Conservation (phyloP, 2,888 invertebrate genomes). For the Tricholauxania praeusta region DNA sequence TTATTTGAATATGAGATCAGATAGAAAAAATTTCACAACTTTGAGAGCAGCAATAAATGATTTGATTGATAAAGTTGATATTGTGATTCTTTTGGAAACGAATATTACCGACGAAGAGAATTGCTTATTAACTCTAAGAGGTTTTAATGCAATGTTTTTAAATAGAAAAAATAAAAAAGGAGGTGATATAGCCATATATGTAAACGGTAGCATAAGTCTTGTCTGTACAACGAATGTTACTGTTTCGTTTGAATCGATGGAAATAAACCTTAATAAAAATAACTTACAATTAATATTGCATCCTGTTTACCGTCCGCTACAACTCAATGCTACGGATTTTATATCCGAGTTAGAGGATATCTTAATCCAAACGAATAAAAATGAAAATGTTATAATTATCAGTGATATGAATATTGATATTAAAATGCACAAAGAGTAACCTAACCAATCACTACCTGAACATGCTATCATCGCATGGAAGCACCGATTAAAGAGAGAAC, state of each 20-base stretch:
- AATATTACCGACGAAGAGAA: too few relatives aligned
- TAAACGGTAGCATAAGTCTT: background rate
- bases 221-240: background rate
- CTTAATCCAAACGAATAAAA: background rate
- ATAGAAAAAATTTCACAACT: too few relatives aligned
- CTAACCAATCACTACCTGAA: background rate
- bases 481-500: too few relatives aligned
- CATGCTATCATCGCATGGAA: too few relatives aligned
- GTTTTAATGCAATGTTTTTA: too few relatives aligned
- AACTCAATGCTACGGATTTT: background rate
- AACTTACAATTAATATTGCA: background rate
- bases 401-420: background rate
- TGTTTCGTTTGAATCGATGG: background rate
- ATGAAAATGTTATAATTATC: background rate
- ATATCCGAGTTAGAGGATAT: background rate
- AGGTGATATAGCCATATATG: background rate
- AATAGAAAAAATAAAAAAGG: too few relatives aligned
- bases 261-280: background rate
- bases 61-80: too few relatives aligned
- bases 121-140: too few relatives aligned
- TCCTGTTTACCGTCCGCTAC: constrained; percentile 1
- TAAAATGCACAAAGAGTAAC: constrained; percentile 10
- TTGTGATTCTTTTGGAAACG: too few relatives aligned
- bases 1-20: too few relatives aligned
- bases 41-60: too few relatives aligned